Percentiles rank a stretch among this genome's conserved stretches.
Conservation (phyloP, 2,888 invertebrate genomes). For the Molorchus minor region DNA sequence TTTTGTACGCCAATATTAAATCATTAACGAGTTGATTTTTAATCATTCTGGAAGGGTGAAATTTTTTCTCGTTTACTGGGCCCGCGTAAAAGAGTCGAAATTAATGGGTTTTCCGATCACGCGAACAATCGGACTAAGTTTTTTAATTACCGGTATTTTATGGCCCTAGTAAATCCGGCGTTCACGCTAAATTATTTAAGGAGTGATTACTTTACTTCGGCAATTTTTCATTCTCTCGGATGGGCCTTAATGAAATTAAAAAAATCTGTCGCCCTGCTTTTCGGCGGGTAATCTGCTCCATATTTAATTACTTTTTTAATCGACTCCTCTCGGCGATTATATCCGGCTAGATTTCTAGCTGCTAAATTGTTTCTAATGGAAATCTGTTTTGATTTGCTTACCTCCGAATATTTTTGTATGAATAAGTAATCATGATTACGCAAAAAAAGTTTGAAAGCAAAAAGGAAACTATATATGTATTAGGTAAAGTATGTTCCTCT, state of each 20-base stretch:
- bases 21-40: no score
- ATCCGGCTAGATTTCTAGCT: conserved; percentile 22
- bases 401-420: no score
- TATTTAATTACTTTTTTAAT: conserved; percentile 54
- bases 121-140: conserved; percentile 53
- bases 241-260: conserved; percentile 54
- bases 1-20: no score
- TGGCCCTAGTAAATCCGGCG: conserved; percentile 46
- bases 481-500: no score
- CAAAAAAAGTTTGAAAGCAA: no score
- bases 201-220: conserved; percentile 52
- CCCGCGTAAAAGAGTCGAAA: conserved; percentile 45
- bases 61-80: conserved; percentile 14
- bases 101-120: conserved; percentile 57
- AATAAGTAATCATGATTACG: no score
- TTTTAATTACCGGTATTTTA: conserved; percentile 59
- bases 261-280: conserved; percentile 48
- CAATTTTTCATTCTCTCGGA: conserved; percentile 54
- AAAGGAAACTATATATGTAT: no score
- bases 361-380: conserved; percentile 42
- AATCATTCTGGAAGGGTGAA: conserved; percentile 7
- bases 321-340: conserved; percentile 43
- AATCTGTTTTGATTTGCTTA: conserved; percentile 26
- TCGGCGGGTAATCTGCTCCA: conserved; percentile 46
- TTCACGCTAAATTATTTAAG: conserved; percentile 55